Evolutionary conservation across 2,888 invertebrate species (phyloP), one percentile per base, ranked within the genome.

Genomic region (Coleophora flavipennella): DNA sequence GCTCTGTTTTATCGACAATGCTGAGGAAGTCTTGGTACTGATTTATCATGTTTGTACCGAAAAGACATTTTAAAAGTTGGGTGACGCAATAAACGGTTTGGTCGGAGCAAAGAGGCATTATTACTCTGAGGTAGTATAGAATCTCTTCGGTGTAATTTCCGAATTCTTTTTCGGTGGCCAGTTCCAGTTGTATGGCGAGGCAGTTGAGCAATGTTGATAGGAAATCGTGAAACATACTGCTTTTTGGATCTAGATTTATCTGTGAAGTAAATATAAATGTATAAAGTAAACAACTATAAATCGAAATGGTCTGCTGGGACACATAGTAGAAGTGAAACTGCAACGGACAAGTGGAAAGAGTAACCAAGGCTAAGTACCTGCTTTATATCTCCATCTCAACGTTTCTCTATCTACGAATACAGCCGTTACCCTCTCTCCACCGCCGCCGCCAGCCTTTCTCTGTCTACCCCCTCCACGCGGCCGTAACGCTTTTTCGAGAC

Each of bases 131-230:
- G 62, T 94, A 95, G 51, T 85, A 86, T 1, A 96, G 78, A 11
- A 95, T 80, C 71, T 96, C 95, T 72, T 96, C 95, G 0, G 93
- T 91, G 35, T 92, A 87, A 35, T 87, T 77, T 1, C 91, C 91
- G 26, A 91, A 88, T 67, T 95, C 95, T 13, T 77, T 78, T 36
- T 91, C 84, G 0, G 90, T 90, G 1, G 89, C 86, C 27, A 92
- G 73, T 72, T 92, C 92, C 43, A 93, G 66, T 34, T 93, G 86
- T 43, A 92, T 88, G 0, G 91, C 88, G 14, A 95, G 65, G 4
- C 89, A 88, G 44, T 88, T 85, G 7, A 94, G 75, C 0, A 88
- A 81, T 7, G 89, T 87, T 42, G 87, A 85, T 38, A 94, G 68
- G 43, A 93, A 84, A 26, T 86, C 86, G 37, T 91, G 70, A 63